Evolutionary conservation across 2,888 invertebrate genomes (phyloP).

Genomic region (Macaria liturata): DNA sequence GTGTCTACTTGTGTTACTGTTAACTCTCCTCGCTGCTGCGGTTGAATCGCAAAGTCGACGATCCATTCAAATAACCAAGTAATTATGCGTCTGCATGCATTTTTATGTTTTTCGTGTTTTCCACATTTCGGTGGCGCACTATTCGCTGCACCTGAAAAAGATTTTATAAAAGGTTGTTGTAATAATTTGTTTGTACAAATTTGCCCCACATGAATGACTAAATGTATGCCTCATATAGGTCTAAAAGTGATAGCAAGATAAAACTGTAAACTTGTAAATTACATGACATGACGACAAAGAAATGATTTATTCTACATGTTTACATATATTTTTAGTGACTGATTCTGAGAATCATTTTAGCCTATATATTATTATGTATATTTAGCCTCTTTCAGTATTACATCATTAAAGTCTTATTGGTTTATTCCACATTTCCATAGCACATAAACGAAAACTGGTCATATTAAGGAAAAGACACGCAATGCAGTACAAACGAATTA

Average conservation of each 20-base stretch:
- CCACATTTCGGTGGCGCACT: constrained; percentile 12
- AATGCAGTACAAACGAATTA: constrained; percentile 54
- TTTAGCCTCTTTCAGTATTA: no score
- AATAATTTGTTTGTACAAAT: no score
- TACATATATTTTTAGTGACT: no score
- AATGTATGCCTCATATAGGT: no score
- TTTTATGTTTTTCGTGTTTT: constrained; percentile 29
- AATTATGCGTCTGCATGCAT: constrained; percentile 32
- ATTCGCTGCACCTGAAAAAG: constrained; percentile 17
- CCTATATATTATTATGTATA: no score
- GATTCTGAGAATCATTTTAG: no score
- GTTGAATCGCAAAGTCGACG: constrained; percentile 34
- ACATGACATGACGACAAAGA: no score
- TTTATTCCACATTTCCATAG: constrained; percentile 8
- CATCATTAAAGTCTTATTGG: no score
- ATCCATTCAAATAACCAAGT: constrained; percentile 39
- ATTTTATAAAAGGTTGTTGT: neutral
- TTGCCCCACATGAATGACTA: no score
- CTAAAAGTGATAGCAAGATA: no score
- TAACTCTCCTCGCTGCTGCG: neutral
- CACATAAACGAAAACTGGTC: constrained; percentile 58
- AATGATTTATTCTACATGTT: no score
- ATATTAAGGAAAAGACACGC: constrained; percentile 70
- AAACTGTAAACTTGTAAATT: no score
- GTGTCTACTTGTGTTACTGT: constrained; percentile 1